These are phyloP conservation scores for Sebastes itinus DNA, from an alignment of 2,797 vertebrate genomes.

Conservation along the genomic window DNA sequence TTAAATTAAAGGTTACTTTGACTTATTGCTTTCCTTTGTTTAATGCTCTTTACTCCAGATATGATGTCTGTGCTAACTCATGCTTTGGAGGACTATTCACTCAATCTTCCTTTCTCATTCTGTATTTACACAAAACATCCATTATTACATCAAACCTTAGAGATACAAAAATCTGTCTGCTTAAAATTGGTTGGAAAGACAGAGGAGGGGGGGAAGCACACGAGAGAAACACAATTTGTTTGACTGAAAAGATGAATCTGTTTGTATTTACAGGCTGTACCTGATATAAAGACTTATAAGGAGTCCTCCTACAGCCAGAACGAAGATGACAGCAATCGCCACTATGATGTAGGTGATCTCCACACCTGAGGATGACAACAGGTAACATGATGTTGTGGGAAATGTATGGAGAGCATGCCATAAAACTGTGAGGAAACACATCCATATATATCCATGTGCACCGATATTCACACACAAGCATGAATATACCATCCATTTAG, in stretches of 20 bases:
- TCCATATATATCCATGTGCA: not conserved
- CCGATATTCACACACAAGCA: not conserved
- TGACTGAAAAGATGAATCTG: not conserved
- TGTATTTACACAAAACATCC: not conserved
- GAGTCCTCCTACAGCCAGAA: conserved; percentile 73
- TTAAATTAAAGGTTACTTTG: not conserved
- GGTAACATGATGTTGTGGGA: not conserved
- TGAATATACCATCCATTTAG: too few relatives aligned
- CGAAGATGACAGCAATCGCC: conserved; percentile 74
- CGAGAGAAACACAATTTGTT: not conserved
- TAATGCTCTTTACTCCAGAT: not conserved
- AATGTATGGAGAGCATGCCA: not conserved
- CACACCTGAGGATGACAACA: conserved; percentile 76
- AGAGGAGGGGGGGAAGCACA: not conserved
- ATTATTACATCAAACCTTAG: not conserved
- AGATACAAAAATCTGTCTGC: not conserved
- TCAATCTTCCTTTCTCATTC: not conserved
- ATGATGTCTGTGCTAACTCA: not conserved
- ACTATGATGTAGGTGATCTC: conserved; percentile 82
- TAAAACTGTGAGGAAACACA: not conserved
- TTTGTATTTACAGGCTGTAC: conserved; percentile 54
- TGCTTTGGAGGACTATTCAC: not conserved
- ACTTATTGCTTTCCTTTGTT: not conserved
- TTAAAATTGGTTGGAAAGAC: not conserved
- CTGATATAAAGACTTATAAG: conserved; percentile 78